phyloP scores from a whole-genome alignment of 2,113 vertebrate genomes.

The Poicephalus meyeri region DNA sequence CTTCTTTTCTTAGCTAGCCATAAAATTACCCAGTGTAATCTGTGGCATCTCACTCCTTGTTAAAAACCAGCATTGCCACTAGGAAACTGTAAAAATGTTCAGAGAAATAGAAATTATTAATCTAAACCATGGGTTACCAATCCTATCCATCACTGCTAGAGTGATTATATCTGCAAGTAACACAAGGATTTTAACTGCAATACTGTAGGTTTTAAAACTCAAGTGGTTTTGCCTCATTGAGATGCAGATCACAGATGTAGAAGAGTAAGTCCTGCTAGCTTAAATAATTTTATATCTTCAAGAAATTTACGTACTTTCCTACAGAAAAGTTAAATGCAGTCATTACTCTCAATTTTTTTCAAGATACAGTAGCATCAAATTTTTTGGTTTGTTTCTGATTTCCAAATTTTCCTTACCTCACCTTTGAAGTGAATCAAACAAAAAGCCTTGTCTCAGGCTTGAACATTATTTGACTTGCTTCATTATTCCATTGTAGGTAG shows the following conservation, averaged over 20 bases:
- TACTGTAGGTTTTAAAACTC: background rate
- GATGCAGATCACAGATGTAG: background rate
- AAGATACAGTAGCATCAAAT: background rate
- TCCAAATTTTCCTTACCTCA: background rate
- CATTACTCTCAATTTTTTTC: background rate
- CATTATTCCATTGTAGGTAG: background rate
- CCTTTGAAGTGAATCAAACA: background rate
- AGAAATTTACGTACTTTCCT: background rate
- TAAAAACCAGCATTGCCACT: background rate
- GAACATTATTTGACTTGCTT: background rate
- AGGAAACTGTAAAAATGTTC: background rate
- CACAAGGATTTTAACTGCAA: background rate
- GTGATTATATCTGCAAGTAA: background rate
- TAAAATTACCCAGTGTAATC: background rate
- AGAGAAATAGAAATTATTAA: background rate
- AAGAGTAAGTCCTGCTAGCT: background rate
- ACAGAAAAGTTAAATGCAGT: background rate
- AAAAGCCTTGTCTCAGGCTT: background rate
- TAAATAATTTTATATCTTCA: background rate
- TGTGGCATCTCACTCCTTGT: background rate
- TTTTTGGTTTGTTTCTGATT: background rate
- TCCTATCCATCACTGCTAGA: background rate
- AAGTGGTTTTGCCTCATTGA: background rate
- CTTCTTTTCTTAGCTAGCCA: background rate
- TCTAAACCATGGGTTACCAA: background rate